Evolutionary conservation across 2,797 vertebrate species (phyloP), one percentile per base, ranked within the genome.

Genomic region (Eurystomus glaucurus): DNA sequence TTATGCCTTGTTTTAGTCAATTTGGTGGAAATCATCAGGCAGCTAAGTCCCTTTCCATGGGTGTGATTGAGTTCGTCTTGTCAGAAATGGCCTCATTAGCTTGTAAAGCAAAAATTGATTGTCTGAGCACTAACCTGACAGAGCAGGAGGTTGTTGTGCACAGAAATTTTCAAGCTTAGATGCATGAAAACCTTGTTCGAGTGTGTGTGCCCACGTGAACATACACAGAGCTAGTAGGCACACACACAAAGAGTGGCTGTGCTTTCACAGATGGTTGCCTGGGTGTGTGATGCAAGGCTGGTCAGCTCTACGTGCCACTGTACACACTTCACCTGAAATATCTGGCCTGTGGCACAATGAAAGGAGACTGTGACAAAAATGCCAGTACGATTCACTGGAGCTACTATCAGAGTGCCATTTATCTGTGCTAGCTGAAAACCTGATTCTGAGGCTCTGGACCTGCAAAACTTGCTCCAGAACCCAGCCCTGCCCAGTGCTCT

Each of bases 161-260:
- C n/a, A 23, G 70, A 29, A 10, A 7, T 26, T 25, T 29, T 25
- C 35, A 18, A 39, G 11, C 6, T 37, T 18, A 26, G 28, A 3
- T 12, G 1, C 5, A 0, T 0, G 1, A 45, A 81, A 79, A 1
- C 0, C 25, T 5, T 16, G 23, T 75, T 28, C 8, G 18, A 33
- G 45, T 0, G 4, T 0, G 39, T n/a, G n/a, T 4, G 1, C 29
- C 39, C 48, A 1, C 0, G 0, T 15, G 71, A 11, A 6, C 0
- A 2, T 1, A 1, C 20, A 0, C 11, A 26, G 52, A 25, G 43
- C 31, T 26, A 52, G n/a, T 1, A 22, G 46, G 20, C 17, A 2
- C 5, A 21, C 5, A 21, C 15, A 14, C 50, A 22, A 4, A 7
- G 0, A 4, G 15, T 0, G 46, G 20, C 1, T 4, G 35, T 55